Percentiles rank a stretch among this genome's conserved stretches.
Conservation (phyloP, 2,113 vertebrate species). For the Boulengeromyrus knoepffleri region DNA sequence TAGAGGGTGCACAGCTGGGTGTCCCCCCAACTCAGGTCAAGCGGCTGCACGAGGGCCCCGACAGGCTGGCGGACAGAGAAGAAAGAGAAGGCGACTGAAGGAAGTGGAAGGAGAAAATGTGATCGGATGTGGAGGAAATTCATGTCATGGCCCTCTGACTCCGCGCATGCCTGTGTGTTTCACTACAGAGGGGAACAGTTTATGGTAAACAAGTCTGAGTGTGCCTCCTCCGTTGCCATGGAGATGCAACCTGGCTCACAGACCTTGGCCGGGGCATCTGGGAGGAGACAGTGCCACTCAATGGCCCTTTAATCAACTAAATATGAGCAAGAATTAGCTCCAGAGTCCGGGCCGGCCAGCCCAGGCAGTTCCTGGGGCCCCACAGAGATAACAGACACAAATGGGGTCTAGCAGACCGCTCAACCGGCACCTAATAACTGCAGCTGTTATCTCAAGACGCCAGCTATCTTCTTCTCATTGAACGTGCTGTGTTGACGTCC, state of each 20-base stretch:
- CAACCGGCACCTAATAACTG: conserved; percentile 14
- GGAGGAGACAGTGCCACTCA: not conserved
- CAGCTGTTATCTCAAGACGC: conserved; percentile 13
- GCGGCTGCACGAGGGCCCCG: not conserved
- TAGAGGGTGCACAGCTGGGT: not conserved
- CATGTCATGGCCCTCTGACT: not conserved
- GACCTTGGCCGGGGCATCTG: not conserved
- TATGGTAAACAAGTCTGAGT: conserved; percentile 8
- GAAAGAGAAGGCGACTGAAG: not conserved
- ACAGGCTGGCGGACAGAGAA: not conserved
- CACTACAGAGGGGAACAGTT: not conserved
- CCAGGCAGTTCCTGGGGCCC: conserved; percentile 1
- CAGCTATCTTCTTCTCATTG: conserved; percentile 3
- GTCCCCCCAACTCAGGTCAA: not conserved
- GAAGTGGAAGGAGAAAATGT: not conserved
- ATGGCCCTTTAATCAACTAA: conserved; percentile 20
- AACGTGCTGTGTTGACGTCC: not conserved
- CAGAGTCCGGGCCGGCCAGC: not conserved
- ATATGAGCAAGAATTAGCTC: conserved; percentile 25
- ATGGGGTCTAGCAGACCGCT: conserved; percentile 14
- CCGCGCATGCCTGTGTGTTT: not conserved
- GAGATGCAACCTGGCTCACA: conserved; percentile 9
- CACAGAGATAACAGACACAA: conserved; percentile 20
- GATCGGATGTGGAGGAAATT: not conserved
- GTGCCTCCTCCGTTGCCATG: conserved; percentile 17